phyloP scores from a whole-genome alignment of 2,113 vertebrate species.

The Phylloscopus trochiloides region DNA sequence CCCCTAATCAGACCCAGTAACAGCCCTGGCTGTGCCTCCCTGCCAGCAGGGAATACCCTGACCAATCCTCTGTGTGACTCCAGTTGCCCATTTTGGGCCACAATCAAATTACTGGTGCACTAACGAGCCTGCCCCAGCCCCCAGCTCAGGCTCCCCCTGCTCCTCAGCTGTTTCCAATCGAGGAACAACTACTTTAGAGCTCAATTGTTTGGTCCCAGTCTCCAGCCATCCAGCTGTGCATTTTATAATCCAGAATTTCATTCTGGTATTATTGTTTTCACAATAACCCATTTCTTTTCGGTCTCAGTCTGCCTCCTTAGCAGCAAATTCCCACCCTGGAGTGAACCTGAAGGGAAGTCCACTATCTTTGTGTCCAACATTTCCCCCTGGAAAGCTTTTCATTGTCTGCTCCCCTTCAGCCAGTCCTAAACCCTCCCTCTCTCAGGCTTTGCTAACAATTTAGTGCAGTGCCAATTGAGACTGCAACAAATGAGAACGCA shows the following conservation, averaged over 20 bases:
- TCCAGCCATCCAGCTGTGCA: slow-evolving; percentile 41
- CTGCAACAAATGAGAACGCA: neutral
- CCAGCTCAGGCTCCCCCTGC: neutral
- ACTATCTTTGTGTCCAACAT: neutral
- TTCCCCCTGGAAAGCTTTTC: neutral
- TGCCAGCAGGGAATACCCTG: neutral
- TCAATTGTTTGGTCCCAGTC: neutral
- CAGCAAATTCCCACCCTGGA: neutral
- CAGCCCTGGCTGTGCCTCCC: neutral
- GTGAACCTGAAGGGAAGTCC: neutral
- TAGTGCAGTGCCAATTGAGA: neutral
- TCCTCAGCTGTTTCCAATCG: slow-evolving; percentile 35
- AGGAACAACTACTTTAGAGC: slow-evolving; percentile 26
- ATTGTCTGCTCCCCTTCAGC: neutral
- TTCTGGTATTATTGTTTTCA: slow-evolving; percentile 10
- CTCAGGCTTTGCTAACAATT: neutral
- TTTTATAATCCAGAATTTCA: slow-evolving; percentile 34
- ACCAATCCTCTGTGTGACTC: neutral
- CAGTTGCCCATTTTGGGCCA: neutral
- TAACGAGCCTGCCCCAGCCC: neutral
- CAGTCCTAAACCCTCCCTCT: neutral
- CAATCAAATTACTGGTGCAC: neutral
- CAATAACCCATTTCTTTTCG: neutral
- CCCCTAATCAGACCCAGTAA: neutral
- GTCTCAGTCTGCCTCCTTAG: neutral